Evolutionary conservation across 2,113 vertebrate genomes (phyloP).

Genomic region (Steatornis caripensis): DNA sequence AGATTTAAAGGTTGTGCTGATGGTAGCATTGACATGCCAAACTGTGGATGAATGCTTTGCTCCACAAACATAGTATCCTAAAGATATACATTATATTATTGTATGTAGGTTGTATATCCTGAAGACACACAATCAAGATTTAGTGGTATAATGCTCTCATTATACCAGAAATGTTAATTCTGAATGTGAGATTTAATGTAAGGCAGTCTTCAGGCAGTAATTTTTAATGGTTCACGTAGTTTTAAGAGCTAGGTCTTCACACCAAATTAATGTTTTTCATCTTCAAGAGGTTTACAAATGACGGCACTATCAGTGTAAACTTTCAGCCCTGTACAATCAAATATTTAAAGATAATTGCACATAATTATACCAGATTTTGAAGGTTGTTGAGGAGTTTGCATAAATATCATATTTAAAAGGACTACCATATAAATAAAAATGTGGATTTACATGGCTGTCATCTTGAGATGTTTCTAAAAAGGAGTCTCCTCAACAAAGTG

Average conservation of each 20-base stretch:
- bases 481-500: background rate
- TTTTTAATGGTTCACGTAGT: background rate
- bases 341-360: constrained; percentile 34
- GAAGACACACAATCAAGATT: background rate
- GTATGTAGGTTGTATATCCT: background rate
- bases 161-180: background rate
- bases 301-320: background rate
- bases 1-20: background rate
- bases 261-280: constrained; percentile 11
- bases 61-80: background rate
- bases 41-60: background rate
- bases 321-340: constrained; percentile 6
- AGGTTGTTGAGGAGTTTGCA: background rate
- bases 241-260: background rate
- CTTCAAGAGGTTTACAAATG: constrained; percentile 40
- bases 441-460: background rate
- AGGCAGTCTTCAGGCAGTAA: background rate
- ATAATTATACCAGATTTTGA: constrained; percentile 3
- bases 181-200: background rate
- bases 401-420: constrained; percentile 14
- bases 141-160: background rate
- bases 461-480: constrained; percentile 28
- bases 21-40: background rate
- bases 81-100: background rate
- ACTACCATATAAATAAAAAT: background rate